Evolutionary conservation across 2,888 invertebrate species (phyloP).

Genomic region (Acronicta psi): DNA sequence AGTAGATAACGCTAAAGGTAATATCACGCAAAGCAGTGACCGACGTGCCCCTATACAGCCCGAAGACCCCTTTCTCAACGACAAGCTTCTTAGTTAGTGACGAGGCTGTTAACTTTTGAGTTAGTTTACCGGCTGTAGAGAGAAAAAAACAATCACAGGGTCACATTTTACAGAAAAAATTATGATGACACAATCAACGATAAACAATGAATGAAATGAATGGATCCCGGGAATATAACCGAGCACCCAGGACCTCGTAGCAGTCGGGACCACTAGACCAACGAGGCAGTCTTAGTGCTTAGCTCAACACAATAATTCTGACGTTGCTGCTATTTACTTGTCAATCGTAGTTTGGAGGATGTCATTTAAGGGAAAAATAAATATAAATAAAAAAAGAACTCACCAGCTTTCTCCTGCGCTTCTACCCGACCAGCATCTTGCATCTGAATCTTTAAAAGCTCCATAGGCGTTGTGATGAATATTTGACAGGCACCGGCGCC

Average conservation of each 20-base stretch:
- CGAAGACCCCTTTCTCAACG: slow-evolving; percentile 95
- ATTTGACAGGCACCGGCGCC: slow-evolving; percentile 99
- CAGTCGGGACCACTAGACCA: no score
- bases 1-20: slow-evolving; percentile 98
- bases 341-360: no score
- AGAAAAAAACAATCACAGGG: background rate
- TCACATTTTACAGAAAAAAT: no score
- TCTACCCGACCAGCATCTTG: slow-evolving; percentile 98
- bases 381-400: slow-evolving; percentile 22
- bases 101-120: background rate
- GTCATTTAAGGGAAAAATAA: no score
- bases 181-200: no score
- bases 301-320: no score
- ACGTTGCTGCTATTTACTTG: no score
- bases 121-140: background rate
- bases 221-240: no score
- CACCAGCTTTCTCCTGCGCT: slow-evolving; percentile 91
- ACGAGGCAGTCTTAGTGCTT: no score
- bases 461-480: slow-evolving; percentile 99
- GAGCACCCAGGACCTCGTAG: no score
- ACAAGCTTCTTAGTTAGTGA: slow-evolving; percentile 92
- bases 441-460: slow-evolving; percentile 99
- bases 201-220: no score
- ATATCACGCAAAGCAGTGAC: slow-evolving; percentile 98
- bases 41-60: slow-evolving; percentile 97